Percentiles rank a stretch among this genome's conserved stretches.
Conservation (phyloP, 2,797 vertebrate species). For the Hippoglossus hippoglossus region DNA sequence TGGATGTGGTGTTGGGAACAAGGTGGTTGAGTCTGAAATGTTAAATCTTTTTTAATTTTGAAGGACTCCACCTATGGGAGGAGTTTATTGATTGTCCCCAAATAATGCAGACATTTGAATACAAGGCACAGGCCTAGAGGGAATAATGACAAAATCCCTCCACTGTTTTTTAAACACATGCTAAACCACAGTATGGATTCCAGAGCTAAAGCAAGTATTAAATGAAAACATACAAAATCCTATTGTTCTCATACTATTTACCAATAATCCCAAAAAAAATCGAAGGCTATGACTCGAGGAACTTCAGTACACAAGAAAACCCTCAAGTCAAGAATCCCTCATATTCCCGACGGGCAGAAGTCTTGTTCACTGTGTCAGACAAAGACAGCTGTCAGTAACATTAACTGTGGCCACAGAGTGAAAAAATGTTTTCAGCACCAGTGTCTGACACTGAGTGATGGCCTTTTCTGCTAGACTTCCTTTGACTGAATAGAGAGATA, state of each 20-base stretch:
- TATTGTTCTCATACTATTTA: not conserved
- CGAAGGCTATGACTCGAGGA: not conserved
- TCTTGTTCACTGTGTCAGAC: constrained; percentile 39
- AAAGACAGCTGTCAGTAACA: constrained; percentile 64
- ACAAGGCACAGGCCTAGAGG: no score
- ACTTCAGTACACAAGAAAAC: not conserved
- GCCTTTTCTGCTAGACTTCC: constrained; percentile 40
- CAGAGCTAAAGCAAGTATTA: no score
- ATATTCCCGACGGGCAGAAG: constrained; percentile 26
- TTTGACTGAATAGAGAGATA: constrained; percentile 24
- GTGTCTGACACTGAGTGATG: constrained; percentile 51
- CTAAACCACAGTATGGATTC: no score
- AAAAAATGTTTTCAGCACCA: constrained; percentile 38
- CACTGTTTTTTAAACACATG: no score
- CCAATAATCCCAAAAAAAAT: not conserved
- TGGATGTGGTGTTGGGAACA: not conserved
- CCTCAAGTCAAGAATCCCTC: constrained; percentile 7
- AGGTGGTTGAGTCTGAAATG: not conserved
- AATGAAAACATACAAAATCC: no score
- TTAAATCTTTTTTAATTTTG: not conserved
- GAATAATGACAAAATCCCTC: no score
- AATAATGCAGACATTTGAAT: not conserved
- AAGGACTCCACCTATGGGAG: not conserved
- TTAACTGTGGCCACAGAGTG: constrained; percentile 37
- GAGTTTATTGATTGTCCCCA: not conserved